Percentiles rank a stretch among this genome's conserved stretches.
Conservation (phyloP, 1,140 invertebrate genomes). For the Manduca sexta region DNA sequence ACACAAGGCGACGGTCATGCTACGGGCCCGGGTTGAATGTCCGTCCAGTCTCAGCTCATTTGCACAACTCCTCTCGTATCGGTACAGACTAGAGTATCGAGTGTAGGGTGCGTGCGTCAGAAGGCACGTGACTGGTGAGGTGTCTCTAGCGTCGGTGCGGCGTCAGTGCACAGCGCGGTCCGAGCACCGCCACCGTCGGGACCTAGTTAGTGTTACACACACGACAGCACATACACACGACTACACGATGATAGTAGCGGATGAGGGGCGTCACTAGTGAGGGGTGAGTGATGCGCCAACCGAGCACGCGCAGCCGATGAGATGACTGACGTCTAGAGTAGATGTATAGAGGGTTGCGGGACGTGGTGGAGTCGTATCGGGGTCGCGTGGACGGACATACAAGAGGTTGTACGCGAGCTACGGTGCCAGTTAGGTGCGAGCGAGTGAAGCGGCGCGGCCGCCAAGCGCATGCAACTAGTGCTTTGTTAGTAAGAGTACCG, state of each 20-base stretch:
- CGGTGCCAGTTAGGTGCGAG: constrained; percentile 19
- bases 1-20: constrained; percentile 31
- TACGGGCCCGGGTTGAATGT: constrained; percentile 39
- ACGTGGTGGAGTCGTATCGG: background rate
- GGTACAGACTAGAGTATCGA: background rate
- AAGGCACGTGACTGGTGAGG: too few relatives aligned
- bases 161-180: too few relatives aligned
- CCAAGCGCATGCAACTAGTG: constrained; percentile 54
- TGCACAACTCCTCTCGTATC: constrained; percentile 40
- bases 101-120: background rate
- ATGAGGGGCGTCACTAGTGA: constrained; percentile 22
- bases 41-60: constrained; percentile 68
- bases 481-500: constrained; percentile 49
- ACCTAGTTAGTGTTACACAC: background rate
- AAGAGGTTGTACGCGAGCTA: constrained; percentile 10
- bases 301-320: too few relatives aligned
- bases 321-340: background rate
- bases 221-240: constrained; percentile 28
- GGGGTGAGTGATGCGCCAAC: too few relatives aligned
- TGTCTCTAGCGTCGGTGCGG: too few relatives aligned
- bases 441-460: constrained; percentile 9
- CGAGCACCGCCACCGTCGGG: too few relatives aligned
- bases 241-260: constrained; percentile 28
- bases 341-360: constrained; percentile 17
- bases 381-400: constrained; percentile 52